These are phyloP conservation scores for Euzetes globulus DNA, from an alignment of 2,888 invertebrate genomes.

Conservation along the genomic window DNA sequence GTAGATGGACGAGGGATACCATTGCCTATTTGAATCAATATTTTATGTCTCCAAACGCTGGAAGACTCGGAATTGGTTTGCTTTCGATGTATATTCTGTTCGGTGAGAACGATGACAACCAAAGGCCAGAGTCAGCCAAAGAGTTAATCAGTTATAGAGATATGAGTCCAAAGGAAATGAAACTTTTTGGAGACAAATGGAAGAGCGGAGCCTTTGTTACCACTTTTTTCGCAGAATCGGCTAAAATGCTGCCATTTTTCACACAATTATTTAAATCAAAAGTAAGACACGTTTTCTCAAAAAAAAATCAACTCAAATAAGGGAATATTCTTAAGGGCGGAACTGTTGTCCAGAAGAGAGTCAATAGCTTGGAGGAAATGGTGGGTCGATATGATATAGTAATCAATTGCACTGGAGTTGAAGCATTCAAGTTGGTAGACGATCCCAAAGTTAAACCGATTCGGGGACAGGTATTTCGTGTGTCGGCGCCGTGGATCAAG, in stretches of 20 bases:
- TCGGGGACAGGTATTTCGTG: conserved; percentile 62
- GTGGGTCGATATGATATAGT: conserved; percentile 58
- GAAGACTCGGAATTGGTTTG: conserved; percentile 36
- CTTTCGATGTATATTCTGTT: conserved; percentile 34
- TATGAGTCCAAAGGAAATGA: conserved; percentile 37
- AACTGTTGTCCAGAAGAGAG: background rate
- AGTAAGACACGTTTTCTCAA: conserved; percentile 58
- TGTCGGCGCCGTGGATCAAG: conserved; percentile 62
- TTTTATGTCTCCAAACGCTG: conserved; percentile 30
- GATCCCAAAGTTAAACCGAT: conserved; percentile 60
- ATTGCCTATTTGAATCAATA: conserved; percentile 27
- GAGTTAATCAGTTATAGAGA: conserved; percentile 30
- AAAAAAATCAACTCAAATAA: conserved; percentile 49
- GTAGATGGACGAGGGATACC: conserved; percentile 34
- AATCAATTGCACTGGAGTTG: conserved; percentile 72
- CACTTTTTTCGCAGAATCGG: conserved; percentile 61
- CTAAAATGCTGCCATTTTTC: conserved; percentile 60
- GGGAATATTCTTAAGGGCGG: conserved; percentile 10
- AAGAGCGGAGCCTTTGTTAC: conserved; percentile 57
- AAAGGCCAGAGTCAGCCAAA: conserved; percentile 24
- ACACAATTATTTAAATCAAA: conserved; percentile 53
- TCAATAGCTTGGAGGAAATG: conserved; percentile 41
- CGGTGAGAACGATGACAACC: background rate
- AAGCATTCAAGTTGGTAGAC: conserved; percentile 56
- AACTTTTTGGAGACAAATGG: conserved; percentile 37